These are phyloP conservation scores for Coranthus polyacanthus DNA, from an alignment of 2,797 vertebrate genomes.

Conservation along the genomic window DNA sequence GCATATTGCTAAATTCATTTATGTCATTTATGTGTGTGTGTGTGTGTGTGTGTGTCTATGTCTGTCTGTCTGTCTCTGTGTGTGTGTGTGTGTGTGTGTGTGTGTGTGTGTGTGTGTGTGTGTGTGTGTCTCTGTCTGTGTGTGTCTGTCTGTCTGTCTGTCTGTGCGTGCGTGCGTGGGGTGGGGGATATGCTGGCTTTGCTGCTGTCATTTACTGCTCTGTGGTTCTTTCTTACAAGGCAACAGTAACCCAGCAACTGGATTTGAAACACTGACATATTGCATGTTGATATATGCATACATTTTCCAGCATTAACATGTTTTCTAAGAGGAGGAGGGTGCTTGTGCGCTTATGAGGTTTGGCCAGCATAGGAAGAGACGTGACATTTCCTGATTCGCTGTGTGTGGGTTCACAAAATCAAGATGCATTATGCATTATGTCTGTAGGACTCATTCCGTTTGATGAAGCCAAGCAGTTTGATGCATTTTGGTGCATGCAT, in stretches of 20 bases:
- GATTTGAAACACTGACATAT: slow-evolving; percentile 61
- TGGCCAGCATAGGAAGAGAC: slow-evolving; percentile 8
- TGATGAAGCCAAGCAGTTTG: neutral
- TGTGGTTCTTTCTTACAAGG: slow-evolving; percentile 65
- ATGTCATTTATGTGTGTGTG: too few relatives aligned
- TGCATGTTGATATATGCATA: slow-evolving; percentile 63
- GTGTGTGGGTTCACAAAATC: slow-evolving; percentile 4
- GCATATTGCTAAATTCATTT: slow-evolving; percentile 9
- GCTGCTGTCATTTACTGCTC: slow-evolving; percentile 45
- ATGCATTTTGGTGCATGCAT: neutral
- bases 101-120: neutral
- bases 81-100: neutral
- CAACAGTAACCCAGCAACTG: slow-evolving; percentile 90
- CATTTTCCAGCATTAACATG: slow-evolving; percentile 40
- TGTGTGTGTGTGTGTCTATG: neutral
- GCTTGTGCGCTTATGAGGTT: slow-evolving; percentile 18
- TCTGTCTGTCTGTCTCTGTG: neutral
- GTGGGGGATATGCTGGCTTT: slow-evolving; percentile 32
- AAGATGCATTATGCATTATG: slow-evolving; percentile 16
- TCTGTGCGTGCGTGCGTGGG: neutral
- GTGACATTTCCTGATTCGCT: slow-evolving; percentile 38
- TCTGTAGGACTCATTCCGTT: slow-evolving; percentile 3
- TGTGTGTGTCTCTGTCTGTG: neutral
- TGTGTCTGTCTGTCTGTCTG: neutral
- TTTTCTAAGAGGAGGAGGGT: slow-evolving; percentile 18